Evolutionary conservation across 2,888 invertebrate species (phyloP), one percentile per base, ranked within the genome.

Genomic region (Tortricodes alternella): DNA sequence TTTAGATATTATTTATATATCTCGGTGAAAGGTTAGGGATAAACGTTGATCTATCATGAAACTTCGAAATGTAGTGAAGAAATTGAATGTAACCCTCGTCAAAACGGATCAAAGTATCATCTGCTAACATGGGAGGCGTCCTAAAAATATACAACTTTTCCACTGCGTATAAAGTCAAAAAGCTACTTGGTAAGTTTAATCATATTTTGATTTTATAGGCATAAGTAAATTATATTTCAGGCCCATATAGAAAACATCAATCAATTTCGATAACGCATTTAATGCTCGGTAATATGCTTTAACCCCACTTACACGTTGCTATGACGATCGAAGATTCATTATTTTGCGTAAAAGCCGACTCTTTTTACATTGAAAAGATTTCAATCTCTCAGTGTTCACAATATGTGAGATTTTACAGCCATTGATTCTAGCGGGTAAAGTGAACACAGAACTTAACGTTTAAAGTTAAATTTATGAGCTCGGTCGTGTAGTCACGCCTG

Each of bases 401-500:
- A 44, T 27, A 11, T n/a, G 5, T 27, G 5, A 1, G 43, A 43
- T 55, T 41, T 55, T 24, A 46, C 32, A 43, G 29, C 37, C 56
- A 43, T 49, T 39, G 29, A 16, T 16, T 49, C 11, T 2, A 35
- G 16, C 5, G 44, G 23, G 19, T 4, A 27, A 15, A 41, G 35
- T 13, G 44, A 16, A 39, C 32, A n/a, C 48, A 23, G 11, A 29
- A 38, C 35, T 29, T 35, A 41, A 21, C 21, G 19, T 32, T 11
- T 32, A 49, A 44, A 35, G 37, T 44, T 50, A 44, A 44, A 50
- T 56, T 56, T 49, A 55, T 49, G 29, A 21, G 21, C 56, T 24
- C 55, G 53, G 56, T 58, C 58, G 59, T 53, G 59, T 53, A 58
- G 61, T 61, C 56, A 60, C 57, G 60, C 57, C 44, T 35, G 52